Percentiles rank a stretch among this genome's conserved stretches.
These are phyloP conservation scores for Hippoglossus hippoglossus DNA, from an alignment of 2,797 vertebrate species.

Conservation along the genomic window DNA sequence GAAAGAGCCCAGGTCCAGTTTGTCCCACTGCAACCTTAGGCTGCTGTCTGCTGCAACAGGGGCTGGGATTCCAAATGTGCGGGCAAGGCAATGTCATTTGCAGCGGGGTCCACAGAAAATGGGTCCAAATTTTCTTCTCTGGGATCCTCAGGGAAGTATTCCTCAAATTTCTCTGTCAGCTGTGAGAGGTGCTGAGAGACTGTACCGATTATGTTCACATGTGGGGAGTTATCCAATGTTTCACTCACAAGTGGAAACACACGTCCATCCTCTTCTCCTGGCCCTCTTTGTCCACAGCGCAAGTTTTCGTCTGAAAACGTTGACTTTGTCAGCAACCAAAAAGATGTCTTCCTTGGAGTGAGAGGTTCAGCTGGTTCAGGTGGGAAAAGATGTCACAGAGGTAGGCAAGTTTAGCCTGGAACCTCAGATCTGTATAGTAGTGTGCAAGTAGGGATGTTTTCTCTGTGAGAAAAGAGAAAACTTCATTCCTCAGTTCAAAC, in stretches of 20 bases:
- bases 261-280: no score
- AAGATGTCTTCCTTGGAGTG: slow-evolving; percentile 7
- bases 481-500: slow-evolving; percentile 24
- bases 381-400: slow-evolving; percentile 20
- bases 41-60: neutral
- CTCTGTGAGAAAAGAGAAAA: slow-evolving; percentile 30
- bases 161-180: no score
- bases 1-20: slow-evolving; percentile 16
- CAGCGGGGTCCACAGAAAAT: neutral
- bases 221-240: no score
- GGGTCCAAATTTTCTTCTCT: neutral
- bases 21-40: neutral
- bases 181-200: no score
- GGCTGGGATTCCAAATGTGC: slow-evolving; percentile 2
- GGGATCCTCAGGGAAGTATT: neutral
- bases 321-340: slow-evolving; percentile 14
- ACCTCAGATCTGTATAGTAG: no score
- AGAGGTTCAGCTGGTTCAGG: slow-evolving; percentile 21
- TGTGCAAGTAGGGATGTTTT: slow-evolving; percentile 2
- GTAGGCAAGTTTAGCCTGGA: neutral
- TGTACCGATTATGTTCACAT: no score
- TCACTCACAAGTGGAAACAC: no score
- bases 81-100: neutral
- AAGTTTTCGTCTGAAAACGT: slow-evolving; percentile 22
- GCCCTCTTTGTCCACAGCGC: slow-evolving; percentile 1